A percentile compares a stretch with the other conserved stretches of the same genome.
Conservation (phyloP, 2,113 vertebrate genomes). For the Pelusios castaneus region DNA sequence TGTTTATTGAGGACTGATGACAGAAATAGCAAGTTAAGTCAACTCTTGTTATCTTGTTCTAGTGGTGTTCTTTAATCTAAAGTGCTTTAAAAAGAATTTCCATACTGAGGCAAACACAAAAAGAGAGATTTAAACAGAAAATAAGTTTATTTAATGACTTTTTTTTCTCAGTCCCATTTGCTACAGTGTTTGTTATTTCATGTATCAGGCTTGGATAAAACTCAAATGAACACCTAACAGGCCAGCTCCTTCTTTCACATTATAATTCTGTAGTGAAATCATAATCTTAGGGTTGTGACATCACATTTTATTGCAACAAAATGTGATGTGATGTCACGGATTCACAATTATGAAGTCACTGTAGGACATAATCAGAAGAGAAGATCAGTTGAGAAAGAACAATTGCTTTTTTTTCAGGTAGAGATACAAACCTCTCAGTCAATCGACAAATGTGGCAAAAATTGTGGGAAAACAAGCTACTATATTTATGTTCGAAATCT, state of each 20-base stretch:
- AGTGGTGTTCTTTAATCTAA: neutral
- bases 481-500: neutral
- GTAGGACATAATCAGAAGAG: neutral
- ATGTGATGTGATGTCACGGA: neutral
- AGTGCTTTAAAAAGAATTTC: neutral
- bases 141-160: neutral
- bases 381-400: neutral
- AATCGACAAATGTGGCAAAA: neutral
- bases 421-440: neutral
- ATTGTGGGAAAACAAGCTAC: neutral
- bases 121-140: neutral
- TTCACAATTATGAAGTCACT: neutral
- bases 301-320: neutral
- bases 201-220: neutral
- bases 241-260: neutral
- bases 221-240: neutral
- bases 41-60: neutral
- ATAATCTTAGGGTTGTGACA: neutral
- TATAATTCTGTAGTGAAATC: neutral
- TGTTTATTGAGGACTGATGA: conserved; percentile 30
- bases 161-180: neutral
- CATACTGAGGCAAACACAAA: neutral
- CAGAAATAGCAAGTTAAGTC: neutral
- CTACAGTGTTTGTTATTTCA: neutral
- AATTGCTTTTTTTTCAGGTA: conserved; percentile 4